Base-by-base conservation (phyloP, 2,113 vertebrate genomes). In the Pyxicephalus adspersus region DNA sequence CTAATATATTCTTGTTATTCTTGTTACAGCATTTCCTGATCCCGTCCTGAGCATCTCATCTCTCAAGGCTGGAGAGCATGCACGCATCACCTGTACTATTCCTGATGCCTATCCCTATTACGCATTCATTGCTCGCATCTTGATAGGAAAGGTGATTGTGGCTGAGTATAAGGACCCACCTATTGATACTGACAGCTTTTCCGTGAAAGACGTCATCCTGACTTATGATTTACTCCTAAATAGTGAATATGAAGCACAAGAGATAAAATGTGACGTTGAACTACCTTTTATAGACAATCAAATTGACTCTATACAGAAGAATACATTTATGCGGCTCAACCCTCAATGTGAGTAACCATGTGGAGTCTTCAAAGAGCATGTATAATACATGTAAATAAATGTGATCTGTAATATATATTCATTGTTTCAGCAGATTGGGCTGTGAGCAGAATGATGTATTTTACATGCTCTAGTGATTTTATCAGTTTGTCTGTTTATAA, bases 11-110 rank as follows among this genome's bases (percentile, higher is more conserved):
- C 15, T 7, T 74, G 18, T 84, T n/a, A n/a, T n/a, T n/a, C 80
- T 65, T 83, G 19, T 87, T 88, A 25, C 80, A 94, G 92, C 92
- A 38, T 92, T 94, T 58, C 87, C 86, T n/a, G 87, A 93, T 80
- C 93, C 92, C 63, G 0, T 91, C 58, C 88, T 94, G 51, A 83
- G 91, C 65, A 83, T 88, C 72, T 89, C 63, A 0, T 83, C 64
- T 0, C 79, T 86, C 2, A 77, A 84, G 83, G 65, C 54, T 45
- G 91, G 86, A 60, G 45, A 74, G 2, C 65, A 38, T 0, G 54
- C 84, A 28, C 84, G 50, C 3, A 22, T 93, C 16, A 86, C 0
- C 75, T 94, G 93, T 79, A 83, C 8, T 5, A 84, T 93, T 75
- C 89, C 86, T 29, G 8, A 84, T 3, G 90, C 93, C 9, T 93